phyloP scores from a whole-genome alignment of 2,888 invertebrate genomes.

The Papilio demoleus region DNA sequence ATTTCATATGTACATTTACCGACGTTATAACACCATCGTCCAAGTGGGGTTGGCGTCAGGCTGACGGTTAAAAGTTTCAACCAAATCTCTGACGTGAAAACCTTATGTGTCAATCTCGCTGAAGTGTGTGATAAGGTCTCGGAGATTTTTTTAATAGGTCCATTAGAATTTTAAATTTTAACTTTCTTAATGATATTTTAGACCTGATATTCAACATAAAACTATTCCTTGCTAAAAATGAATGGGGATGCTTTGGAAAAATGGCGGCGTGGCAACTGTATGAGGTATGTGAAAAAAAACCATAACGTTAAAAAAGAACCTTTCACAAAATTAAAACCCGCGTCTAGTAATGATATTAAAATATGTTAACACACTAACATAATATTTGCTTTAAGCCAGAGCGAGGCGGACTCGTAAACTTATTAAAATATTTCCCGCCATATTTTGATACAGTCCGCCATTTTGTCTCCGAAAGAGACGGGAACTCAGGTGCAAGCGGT shows the following conservation, averaged over 20 bases:
- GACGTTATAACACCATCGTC: too few species aligned
- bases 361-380: slow-evolving; percentile 71
- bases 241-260: neutral
- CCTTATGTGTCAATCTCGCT: too few species aligned
- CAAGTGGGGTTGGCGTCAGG: too few species aligned
- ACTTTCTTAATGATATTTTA: neutral
- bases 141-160: too few species aligned
- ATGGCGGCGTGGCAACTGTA: neutral
- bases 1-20: too few species aligned
- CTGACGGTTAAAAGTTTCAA: too few species aligned
- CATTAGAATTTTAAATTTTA: too few species aligned
- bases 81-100: too few species aligned
- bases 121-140: too few species aligned
- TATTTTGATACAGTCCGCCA: slow-evolving; percentile 80
- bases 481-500: slow-evolving; percentile 65
- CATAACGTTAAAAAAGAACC: slow-evolving; percentile 61
- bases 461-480: slow-evolving; percentile 61
- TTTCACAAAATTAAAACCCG: slow-evolving; percentile 80
- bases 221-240: slow-evolving; percentile 28
- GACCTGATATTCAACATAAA: neutral
- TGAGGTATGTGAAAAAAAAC: neutral
- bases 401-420: slow-evolving; percentile 74
- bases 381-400: slow-evolving; percentile 78
- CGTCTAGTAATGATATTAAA: slow-evolving; percentile 80
- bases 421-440: slow-evolving; percentile 82